Conservation (phyloP, 2,797 vertebrate genomes). For the Myripristis jacobus region DNA sequence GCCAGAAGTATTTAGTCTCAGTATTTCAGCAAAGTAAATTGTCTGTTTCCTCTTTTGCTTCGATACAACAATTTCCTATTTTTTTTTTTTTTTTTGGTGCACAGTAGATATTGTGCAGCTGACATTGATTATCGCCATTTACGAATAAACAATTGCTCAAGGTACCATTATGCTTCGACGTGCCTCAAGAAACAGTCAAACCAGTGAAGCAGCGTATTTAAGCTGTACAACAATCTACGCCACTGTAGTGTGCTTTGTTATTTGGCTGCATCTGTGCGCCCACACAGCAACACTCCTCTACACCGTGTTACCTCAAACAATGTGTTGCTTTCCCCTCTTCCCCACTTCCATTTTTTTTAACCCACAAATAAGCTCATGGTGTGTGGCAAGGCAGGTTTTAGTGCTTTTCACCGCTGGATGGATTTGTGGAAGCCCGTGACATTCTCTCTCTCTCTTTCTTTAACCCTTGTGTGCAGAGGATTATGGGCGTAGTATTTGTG, state of each 20-base stretch:
- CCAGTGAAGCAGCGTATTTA: slow-evolving; percentile 28
- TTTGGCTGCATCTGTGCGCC: slow-evolving; percentile 30
- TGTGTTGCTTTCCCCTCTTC: neutral
- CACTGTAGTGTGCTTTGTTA: slow-evolving; percentile 24
- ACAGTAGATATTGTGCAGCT: slow-evolving; percentile 7
- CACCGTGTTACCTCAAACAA: slow-evolving; percentile 26
- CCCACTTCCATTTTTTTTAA: neutral
- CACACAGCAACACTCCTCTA: slow-evolving; percentile 14
- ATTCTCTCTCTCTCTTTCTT: slow-evolving; percentile 6
- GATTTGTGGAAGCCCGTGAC: slow-evolving; percentile 13
- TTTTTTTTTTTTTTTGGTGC: neutral
- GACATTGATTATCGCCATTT: slow-evolving; percentile 14
- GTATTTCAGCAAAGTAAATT: neutral
- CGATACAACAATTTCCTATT: slow-evolving; percentile 7
- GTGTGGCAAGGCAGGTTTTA: slow-evolving; percentile 21
- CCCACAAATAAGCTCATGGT: neutral
- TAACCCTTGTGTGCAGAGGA: slow-evolving; percentile 6
- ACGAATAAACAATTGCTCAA: slow-evolving; percentile 12
- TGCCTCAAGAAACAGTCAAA: slow-evolving; percentile 25
- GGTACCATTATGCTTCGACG: slow-evolving; percentile 47
- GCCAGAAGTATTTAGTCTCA: neutral
- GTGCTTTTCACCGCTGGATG: neutral
- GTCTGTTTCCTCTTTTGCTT: neutral
- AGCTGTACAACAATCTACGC: slow-evolving; percentile 35
- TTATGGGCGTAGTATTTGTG: slow-evolving; percentile 29